These are phyloP conservation scores for Chirona hameri DNA, from an alignment of 2,888 invertebrate genomes.

Conservation along the genomic window DNA sequence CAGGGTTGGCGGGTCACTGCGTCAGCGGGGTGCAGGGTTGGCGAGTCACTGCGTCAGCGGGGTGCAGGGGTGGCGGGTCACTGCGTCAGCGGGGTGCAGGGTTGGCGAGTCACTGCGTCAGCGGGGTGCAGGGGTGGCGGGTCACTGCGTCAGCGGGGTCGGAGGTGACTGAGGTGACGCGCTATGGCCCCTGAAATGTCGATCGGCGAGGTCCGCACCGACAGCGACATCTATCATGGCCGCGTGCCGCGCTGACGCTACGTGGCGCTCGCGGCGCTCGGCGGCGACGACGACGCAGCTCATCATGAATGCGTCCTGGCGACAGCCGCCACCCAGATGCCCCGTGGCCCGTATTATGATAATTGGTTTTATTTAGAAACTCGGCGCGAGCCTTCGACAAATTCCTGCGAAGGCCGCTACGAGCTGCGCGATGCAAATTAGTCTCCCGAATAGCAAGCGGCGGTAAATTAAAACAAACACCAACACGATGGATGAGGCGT, in stretches of 20 bases:
- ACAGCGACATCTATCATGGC: background rate
- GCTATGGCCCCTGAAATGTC: too few species aligned
- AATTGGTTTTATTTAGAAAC: background rate
- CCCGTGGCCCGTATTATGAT: background rate
- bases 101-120: too few species aligned
- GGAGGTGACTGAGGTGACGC: too few species aligned
- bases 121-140: too few species aligned
- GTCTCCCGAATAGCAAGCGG: background rate
- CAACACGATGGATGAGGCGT: background rate
- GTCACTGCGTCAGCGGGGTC: background rate
- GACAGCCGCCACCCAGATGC: background rate
- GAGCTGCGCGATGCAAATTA: background rate
- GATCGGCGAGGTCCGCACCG: background rate
- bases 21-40: background rate
- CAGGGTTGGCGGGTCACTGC: too few species aligned
- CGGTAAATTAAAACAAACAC: constrained; percentile 25
- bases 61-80: background rate
- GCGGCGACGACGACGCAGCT: background rate
- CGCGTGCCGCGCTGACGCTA: too few species aligned
- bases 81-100: too few species aligned
- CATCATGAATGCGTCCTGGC: background rate
- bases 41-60: background rate
- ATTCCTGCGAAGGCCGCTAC: constrained; percentile 5
- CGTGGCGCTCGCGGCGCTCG: background rate
- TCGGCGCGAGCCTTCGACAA: constrained; percentile 8